Evolutionary conservation across 2,888 invertebrate species (phyloP).

Genomic region (Epicampocera succincta): DNA sequence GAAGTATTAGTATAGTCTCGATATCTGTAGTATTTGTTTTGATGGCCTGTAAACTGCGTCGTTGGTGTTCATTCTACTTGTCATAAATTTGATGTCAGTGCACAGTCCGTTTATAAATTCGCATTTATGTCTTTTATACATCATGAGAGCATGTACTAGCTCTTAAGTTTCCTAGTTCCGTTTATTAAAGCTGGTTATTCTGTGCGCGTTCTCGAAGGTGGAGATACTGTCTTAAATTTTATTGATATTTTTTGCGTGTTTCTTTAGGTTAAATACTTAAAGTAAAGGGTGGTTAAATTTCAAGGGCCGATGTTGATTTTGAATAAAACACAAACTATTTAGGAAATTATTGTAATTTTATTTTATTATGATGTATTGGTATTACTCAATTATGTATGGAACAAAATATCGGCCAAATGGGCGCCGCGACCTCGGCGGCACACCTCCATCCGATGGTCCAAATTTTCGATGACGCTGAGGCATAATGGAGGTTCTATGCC

Average conservation of each 20-base stretch:
- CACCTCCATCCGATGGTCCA: no score
- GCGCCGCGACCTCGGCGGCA: no score
- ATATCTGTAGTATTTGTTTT: conserved; percentile 17
- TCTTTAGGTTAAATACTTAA: neutral
- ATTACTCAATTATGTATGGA: no score
- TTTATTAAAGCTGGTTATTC: conserved; percentile 17
- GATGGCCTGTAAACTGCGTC: conserved; percentile 42
- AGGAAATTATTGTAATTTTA: no score
- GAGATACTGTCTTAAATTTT: neutral
- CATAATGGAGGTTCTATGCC: conserved; percentile 26
- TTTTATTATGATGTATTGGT: no score
- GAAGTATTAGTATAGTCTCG: conserved; percentile 11
- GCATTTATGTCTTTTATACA: conserved; percentile 29
- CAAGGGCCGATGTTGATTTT: no score
- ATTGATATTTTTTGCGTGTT: neutral
- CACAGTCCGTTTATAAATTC: conserved; percentile 58
- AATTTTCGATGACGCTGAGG: conserved; percentile 46
- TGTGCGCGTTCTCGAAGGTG: conserved; percentile 1
- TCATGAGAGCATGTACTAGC: conserved; percentile 23
- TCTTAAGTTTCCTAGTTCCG: conserved; percentile 45
- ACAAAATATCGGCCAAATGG: no score
- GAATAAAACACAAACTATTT: no score
- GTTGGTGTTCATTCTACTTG: conserved; percentile 58
- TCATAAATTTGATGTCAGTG: conserved; percentile 49
- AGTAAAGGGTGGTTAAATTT: no score